Conservation (phyloP, 2,888 invertebrate species). For the Ormia ochracea region DNA sequence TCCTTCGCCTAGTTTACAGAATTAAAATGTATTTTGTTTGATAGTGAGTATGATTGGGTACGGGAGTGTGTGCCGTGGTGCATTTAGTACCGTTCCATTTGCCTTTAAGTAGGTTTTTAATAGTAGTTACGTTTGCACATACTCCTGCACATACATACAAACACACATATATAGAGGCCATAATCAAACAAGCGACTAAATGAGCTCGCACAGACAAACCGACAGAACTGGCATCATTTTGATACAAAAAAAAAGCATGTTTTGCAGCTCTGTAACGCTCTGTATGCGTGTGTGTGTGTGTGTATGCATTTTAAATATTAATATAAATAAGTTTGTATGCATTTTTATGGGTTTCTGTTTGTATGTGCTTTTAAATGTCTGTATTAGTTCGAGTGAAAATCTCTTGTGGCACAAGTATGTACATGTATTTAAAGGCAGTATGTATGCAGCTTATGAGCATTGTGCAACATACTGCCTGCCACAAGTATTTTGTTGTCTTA, state of each 20-base stretch:
- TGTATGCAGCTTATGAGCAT: conserved; percentile 11
- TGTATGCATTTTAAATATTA: conserved; percentile 34
- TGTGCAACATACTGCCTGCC: conserved; percentile 16
- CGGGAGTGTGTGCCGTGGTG: conserved; percentile 17
- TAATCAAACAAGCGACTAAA: conserved; percentile 41
- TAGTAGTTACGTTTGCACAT: conserved; percentile 26
- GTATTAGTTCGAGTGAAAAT: conserved; percentile 48
- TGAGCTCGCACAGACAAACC: conserved; percentile 24
- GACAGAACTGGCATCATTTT: conserved; percentile 43
- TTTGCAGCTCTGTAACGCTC: too few relatives aligned
- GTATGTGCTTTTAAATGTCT: neutral
- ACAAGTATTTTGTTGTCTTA: conserved; percentile 4
- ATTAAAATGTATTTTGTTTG: conserved; percentile 41
- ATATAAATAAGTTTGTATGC: neutral
- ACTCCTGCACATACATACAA: too few relatives aligned
- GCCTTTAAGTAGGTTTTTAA: conserved; percentile 51
- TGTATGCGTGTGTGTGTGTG: neutral
- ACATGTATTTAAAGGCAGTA: conserved; percentile 36
- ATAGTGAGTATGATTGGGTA: conserved; percentile 11
- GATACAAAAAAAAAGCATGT: neutral
- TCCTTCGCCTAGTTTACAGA: conserved; percentile 55
- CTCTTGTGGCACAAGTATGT: conserved; percentile 52
- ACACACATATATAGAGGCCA: conserved; percentile 44
- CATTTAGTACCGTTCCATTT: conserved; percentile 38
- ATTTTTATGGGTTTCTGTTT: too few relatives aligned